phyloP scores from a whole-genome alignment of 1,140 invertebrate genomes.

The Ceratina calcarata region DNA sequence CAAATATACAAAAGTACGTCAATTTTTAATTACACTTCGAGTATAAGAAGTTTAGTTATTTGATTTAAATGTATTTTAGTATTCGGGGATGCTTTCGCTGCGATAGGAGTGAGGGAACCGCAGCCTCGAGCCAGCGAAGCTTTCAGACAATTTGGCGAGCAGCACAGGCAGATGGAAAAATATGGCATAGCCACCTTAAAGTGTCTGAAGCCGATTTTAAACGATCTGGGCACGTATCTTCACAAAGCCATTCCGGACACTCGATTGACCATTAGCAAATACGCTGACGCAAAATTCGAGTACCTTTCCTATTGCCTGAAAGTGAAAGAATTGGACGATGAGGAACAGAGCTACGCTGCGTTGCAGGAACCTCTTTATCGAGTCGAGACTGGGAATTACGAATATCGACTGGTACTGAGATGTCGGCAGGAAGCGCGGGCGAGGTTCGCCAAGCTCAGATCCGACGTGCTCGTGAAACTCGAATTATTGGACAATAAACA shows the following conservation, averaged over 20 bases:
- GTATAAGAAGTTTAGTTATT: constrained; percentile 79
- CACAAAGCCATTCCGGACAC: constrained; percentile 99
- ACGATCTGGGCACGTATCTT: constrained; percentile 96
- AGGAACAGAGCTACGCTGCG: constrained; percentile 95
- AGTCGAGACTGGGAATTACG: constrained; percentile 99
- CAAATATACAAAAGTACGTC: constrained; percentile 86
- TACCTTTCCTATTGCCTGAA: constrained; percentile 99
- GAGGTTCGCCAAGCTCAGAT: constrained; percentile 94
- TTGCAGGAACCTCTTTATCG: constrained; percentile 98
- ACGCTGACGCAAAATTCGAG: constrained; percentile 98
- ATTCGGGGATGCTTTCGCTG: constrained; percentile 96
- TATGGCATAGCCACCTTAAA: constrained; percentile 95
- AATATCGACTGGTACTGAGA: constrained; percentile 95
- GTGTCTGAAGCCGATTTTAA: constrained; percentile 94
- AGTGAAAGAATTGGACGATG: constrained; percentile 99
- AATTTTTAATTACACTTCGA: background rate
- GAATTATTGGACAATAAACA: constrained; percentile 99
- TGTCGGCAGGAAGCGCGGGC: constrained; percentile 96
- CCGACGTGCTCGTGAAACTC: constrained; percentile 97
- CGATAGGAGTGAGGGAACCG: constrained; percentile 96
- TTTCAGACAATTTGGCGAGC: constrained; percentile 96
- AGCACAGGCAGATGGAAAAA: constrained; percentile 96
- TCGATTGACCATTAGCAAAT: constrained; percentile 97
- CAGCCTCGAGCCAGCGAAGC: constrained; percentile 97
- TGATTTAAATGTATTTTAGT: constrained; percentile 83